Evolutionary conservation across 2,797 vertebrate species (phyloP), one percentile per base, ranked within the genome.

Genomic region (Pogoniulus pusillus): DNA sequence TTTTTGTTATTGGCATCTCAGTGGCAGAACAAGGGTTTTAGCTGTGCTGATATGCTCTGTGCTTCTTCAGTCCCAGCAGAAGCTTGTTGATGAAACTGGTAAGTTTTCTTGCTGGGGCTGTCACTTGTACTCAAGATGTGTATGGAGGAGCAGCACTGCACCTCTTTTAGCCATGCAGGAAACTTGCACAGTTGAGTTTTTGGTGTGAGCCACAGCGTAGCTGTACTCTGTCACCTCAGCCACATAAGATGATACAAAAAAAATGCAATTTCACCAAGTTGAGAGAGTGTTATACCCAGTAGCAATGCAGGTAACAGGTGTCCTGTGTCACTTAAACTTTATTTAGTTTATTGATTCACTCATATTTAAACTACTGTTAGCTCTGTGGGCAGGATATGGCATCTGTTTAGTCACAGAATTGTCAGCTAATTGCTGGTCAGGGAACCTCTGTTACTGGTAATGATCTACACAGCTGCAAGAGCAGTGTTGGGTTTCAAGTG

Each of bases 391-490:
- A 85, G 76, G 49, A 49, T 8, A 0, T 0, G 49, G 79, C 69
- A 47, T 68, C 47, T 49, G 57, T 55, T 27, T 30, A 51, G 32
- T 76, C 57, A 6, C 14, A 87, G 77, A 58, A 74, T 58, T 92
- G 66, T 45, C 86, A 87, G 87, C 74, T 54, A 82, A 34, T 86
- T 32, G 91, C 91, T 91, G 82, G 66, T 43, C 85, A 15, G 54
- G 39, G 55, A 37, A 53, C 68, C 60, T 49, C 57, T 81, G 76
- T 54, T 83, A 68, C 71, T 79, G 72, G 26, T 16, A 45, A 39
- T 74, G 87, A 82, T 69, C 54, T 79, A 58, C 85, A 37, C 74
- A 73, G 86, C 91, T 91, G 87, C 71, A 37, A 19, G 68, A 70
- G 77, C 64, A 82, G 82, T 85, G 47, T 84, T 47, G 22, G n/a